Evolutionary conservation across 2,888 invertebrate genomes (phyloP), one percentile per base, ranked within the genome.

Genomic region (Sarcophaga variegata): DNA sequence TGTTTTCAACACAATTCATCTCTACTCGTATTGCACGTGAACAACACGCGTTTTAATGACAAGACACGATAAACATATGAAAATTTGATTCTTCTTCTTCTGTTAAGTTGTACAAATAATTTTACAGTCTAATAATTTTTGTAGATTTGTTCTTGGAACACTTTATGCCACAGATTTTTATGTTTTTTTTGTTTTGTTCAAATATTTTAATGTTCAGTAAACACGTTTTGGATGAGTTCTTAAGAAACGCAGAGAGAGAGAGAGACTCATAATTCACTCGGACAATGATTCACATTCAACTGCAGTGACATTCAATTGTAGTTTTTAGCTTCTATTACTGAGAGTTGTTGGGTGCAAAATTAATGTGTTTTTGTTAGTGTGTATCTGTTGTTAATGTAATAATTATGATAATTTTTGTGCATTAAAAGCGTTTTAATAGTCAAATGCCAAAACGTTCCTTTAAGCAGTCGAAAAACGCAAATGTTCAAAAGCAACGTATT

Each of bases 391-490:
- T 86, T 91, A 91, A 91, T 91, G 91, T 89, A 90, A 90, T 91
- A 91, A 91, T 91, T 91, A 91, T 91, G 91, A 88, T 90, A 91
- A 91, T 91, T 90, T 89, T 77, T 86, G 83, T 77, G 81, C 82
- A 84, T 83, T 87, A 78, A 87, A 81, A 76, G 20, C 80, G 78
- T 86, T 76, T 83, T 79, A 81, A 82, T 82, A 82, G 82, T 66
- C 74, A 79, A 82, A 82, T 85, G 82, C 81, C 85, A 85, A 85
- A 69, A 85, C 82, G 70, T 37, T 25, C 77, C 25, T 66, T 66
- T 49, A 47, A 76, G 62, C 47, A 14, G 27, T 76, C 59, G 76
- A 67, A 62, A 80, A 83, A 78, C 72, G 67, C 54, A 72, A 72
- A 78, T 49, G 72, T 83, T 62, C 17, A 4, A 54, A 54, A 54